A percentile compares a stretch with the other conserved stretches of the same genome.
These are phyloP conservation scores for Echinarachnius parma DNA, from an alignment of 53 echinoderm and acorn worm species.

Conservation along the genomic window DNA sequence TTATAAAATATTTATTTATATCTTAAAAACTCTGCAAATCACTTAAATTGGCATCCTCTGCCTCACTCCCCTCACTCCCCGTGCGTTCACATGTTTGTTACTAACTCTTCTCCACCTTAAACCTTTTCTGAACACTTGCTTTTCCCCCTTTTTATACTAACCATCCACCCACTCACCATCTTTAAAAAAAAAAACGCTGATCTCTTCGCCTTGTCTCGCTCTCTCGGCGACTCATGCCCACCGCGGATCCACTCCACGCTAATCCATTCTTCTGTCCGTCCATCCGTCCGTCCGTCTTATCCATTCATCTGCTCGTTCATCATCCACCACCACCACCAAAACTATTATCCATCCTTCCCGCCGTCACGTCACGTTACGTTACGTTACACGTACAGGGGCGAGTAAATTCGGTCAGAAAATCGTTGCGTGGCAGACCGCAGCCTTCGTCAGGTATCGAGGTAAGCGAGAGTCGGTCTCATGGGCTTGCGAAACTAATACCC, in stretches of 20 bases:
- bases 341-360: conserved; percentile 5
- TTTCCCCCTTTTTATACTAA: too few species aligned
- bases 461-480: conserved; percentile 48
- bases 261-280: background rate
- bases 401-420: conserved; percentile 79
- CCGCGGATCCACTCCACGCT: background rate
- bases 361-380: background rate
- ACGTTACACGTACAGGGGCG: conserved; percentile 55
- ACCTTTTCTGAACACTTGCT: too few species aligned
- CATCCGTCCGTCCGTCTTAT: conserved; percentile 7
- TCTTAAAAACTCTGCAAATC: too few species aligned
- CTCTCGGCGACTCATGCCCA: background rate
- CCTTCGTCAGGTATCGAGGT: conserved; percentile 74
- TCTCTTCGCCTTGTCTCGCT: background rate
- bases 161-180: too few species aligned
- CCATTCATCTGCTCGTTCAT: background rate
- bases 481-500: too few species aligned
- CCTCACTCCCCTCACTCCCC: too few species aligned
- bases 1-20: too few species aligned
- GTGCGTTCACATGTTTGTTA: too few species aligned
- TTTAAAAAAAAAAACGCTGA: too few species aligned
- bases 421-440: conserved; percentile 65
- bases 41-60: too few species aligned
- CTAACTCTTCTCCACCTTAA: too few species aligned
- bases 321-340: background rate